Evolutionary conservation across 1,140 invertebrate genomes (phyloP).

Genomic region (Akabosia matsudoensis): DNA sequence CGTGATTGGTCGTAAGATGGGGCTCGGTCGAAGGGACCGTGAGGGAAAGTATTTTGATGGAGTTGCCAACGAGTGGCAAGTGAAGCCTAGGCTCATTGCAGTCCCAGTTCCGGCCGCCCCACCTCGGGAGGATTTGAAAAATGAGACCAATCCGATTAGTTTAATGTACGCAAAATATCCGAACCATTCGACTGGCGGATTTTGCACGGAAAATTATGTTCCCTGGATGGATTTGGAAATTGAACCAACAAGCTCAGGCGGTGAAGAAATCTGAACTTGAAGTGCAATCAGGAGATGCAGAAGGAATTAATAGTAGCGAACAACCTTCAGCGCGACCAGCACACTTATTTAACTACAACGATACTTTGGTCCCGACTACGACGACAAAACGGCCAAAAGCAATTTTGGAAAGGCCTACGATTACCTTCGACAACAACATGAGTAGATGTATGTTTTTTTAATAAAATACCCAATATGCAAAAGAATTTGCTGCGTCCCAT

Average conservation of each 20-base stretch:
- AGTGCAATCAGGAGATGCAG: too few species aligned
- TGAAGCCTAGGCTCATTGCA: background rate
- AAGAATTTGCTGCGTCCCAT: too few species aligned
- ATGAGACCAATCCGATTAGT: background rate
- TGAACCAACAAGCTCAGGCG: background rate
- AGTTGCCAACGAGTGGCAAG: background rate
- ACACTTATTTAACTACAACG: background rate
- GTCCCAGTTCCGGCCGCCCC: background rate
- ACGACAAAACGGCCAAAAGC: constrained; percentile 7
- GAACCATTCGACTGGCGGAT: constrained; percentile 37
- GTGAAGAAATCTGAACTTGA: background rate
- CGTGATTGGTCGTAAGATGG: too few species aligned
- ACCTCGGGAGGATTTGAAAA: background rate
- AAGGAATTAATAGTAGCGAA: background rate
- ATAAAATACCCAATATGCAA: too few species aligned
- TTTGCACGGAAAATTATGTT: constrained; percentile 39
- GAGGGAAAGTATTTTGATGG: too few species aligned
- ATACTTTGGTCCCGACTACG: background rate
- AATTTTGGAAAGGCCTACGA: constrained; percentile 32
- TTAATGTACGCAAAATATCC: constrained; percentile 14
- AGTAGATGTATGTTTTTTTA: constrained; percentile 40
- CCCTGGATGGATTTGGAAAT: constrained; percentile 42
- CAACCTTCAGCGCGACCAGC: background rate
- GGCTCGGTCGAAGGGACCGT: too few species aligned
- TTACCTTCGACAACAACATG: constrained; percentile 44